A percentile compares a stretch with the other conserved stretches of the same genome.
These are phyloP conservation scores for Microtus ochrogaster DNA, from an alignment of 2,113 vertebrate genomes.

Conservation along the genomic window DNA sequence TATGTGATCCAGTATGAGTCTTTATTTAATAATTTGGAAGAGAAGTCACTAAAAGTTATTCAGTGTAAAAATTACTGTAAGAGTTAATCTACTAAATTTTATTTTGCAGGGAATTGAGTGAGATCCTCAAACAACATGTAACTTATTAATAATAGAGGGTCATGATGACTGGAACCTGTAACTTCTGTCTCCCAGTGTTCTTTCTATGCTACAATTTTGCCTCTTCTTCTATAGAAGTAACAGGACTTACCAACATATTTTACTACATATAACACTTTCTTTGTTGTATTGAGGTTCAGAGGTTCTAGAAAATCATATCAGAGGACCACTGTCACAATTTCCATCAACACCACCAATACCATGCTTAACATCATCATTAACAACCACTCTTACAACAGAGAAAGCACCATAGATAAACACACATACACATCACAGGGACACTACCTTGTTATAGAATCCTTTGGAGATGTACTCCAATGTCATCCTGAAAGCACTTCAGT, in stretches of 20 bases:
- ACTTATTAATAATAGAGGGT: neutral
- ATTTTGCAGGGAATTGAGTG: conserved; percentile 27
- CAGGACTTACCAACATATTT: neutral
- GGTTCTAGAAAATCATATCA: neutral
- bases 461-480: neutral
- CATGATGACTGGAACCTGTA: neutral
- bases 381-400: neutral
- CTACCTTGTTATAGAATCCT: neutral
- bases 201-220: neutral
- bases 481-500: neutral
- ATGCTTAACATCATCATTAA: neutral
- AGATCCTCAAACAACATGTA: neutral
- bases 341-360: neutral
- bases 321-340: neutral
- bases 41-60: neutral
- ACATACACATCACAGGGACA: neutral
- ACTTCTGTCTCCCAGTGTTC: neutral
- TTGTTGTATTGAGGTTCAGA: neutral
- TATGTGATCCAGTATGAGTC: neutral
- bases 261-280: neutral
- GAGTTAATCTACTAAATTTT: neutral
- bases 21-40: neutral
- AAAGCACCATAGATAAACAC: neutral
- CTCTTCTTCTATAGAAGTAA: neutral
- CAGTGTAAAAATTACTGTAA: neutral